Percentiles rank a stretch among this genome's conserved stretches.
These are phyloP conservation scores for Sphaeridia pumilis DNA, from an alignment of 2,888 invertebrate species.

Conservation along the genomic window DNA sequence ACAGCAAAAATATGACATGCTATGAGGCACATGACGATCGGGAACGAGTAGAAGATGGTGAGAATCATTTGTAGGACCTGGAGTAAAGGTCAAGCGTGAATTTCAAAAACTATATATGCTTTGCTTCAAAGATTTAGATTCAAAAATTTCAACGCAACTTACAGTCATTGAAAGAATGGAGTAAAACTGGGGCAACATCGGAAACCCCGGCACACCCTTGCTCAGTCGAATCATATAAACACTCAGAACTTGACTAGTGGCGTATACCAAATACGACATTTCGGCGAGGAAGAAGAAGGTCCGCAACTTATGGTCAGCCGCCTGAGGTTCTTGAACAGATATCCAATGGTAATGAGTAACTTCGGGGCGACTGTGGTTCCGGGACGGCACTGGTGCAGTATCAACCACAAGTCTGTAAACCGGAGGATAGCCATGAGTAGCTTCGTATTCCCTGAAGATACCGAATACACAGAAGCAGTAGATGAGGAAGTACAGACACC, in stretches of 20 bases:
- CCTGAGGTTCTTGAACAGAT: too few species aligned
- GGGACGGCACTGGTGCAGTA: neutral
- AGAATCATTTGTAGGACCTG: constrained; percentile 9
- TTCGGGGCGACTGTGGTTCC: neutral
- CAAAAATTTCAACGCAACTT: neutral
- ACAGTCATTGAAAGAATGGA: constrained; percentile 5
- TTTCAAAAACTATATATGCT: neutral
- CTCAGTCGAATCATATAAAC: neutral
- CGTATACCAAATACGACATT: constrained; percentile 9
- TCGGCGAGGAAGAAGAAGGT: constrained; percentile 7
- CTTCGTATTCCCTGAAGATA: constrained; percentile 8
- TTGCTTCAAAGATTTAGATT: neutral
- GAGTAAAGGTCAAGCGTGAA: neutral
- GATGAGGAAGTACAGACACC: constrained; percentile 9
- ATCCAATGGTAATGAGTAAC: neutral
- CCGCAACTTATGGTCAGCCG: neutral
- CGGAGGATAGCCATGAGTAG: constrained; percentile 6
- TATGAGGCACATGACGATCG: constrained; percentile 3
- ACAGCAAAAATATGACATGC: constrained; percentile 13
- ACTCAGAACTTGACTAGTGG: constrained; percentile 5
- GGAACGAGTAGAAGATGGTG: constrained; percentile 11
- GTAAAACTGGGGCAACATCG: constrained; percentile 2
- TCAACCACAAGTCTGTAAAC: neutral
- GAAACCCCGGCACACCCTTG: neutral
- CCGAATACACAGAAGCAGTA: constrained; percentile 6